These are phyloP conservation scores for Buceros bicornis DNA, from an alignment of 2,797 vertebrate species.

Conservation along the genomic window DNA sequence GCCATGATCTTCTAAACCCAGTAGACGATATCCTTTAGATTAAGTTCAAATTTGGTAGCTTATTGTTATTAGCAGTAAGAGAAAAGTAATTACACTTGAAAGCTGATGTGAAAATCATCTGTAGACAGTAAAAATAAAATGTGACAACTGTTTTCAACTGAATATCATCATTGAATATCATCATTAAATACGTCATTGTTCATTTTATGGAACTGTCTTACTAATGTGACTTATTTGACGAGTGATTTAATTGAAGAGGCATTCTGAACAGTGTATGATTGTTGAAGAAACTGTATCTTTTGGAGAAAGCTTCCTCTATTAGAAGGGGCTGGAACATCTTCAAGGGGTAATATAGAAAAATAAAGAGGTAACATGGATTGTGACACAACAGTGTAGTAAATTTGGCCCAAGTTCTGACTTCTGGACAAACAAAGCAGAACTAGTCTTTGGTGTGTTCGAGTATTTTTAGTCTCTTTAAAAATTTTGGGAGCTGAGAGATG, in stretches of 20 bases:
- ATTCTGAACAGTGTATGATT: not conserved
- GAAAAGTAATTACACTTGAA: constrained; percentile 13
- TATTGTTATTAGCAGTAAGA: not conserved
- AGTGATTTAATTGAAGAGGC: not conserved
- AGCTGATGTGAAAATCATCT: not conserved
- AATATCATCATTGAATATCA: constrained; percentile 18
- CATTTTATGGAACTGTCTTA: not conserved
- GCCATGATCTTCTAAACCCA: not conserved
- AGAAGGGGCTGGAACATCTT: not conserved
- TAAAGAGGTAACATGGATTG: not conserved
- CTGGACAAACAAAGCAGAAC: not conserved
- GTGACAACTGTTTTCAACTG: constrained; percentile 16
- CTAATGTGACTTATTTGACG: not conserved
- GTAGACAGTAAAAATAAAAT: not conserved
- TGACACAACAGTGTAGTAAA: not conserved
- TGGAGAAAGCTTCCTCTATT: not conserved
- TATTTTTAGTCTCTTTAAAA: not conserved
- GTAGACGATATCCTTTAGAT: not conserved
- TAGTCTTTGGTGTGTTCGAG: not conserved
- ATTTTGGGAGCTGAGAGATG: not conserved
- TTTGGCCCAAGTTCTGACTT: not conserved
- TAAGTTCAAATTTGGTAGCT: not conserved
- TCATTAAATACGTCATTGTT: not conserved
- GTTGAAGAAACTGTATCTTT: not conserved
- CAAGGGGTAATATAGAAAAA: not conserved